phyloP scores from a whole-genome alignment of 2,888 invertebrate genomes.

The Parelbella ahira region DNA sequence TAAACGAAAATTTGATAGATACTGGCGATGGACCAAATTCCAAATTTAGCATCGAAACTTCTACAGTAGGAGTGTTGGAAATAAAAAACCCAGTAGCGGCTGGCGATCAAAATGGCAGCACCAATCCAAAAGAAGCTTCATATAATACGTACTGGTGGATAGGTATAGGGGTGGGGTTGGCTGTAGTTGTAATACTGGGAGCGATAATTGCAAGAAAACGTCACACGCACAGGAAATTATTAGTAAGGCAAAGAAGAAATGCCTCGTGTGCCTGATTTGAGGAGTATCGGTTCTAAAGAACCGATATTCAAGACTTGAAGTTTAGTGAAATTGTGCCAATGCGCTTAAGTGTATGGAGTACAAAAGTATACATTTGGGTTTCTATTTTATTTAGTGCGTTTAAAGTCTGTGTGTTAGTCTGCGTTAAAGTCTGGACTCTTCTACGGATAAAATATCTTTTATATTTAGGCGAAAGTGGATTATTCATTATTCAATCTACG shows the following conservation, averaged over 20 bases:
- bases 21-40: constrained; percentile 50
- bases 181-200: constrained; percentile 59
- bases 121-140: constrained; percentile 59
- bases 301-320: constrained; percentile 49
- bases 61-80: constrained; percentile 69
- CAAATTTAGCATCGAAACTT: constrained; percentile 58
- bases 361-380: constrained; percentile 32
- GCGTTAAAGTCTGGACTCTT: no score
- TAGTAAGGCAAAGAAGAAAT: constrained; percentile 71
- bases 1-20: constrained; percentile 56
- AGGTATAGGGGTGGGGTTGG: constrained; percentile 67
- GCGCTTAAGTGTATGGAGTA: constrained; percentile 40
- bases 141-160: constrained; percentile 76
- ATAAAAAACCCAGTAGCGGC: constrained; percentile 63
- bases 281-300: constrained; percentile 76
- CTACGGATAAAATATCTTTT: no score
- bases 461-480: no score
- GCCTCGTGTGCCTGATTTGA: constrained; percentile 72
- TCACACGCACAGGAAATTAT: constrained; percentile 71
- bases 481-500: constrained; percentile 32
- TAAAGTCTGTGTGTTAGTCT: no score
- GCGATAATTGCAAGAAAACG: constrained; percentile 72
- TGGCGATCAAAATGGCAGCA: constrained; percentile 47
- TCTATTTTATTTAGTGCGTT: constrained; percentile 28
- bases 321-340: constrained; percentile 63